Evolutionary conservation across 2,113 vertebrate genomes (phyloP).

Genomic region (Cervus canadensis): DNA sequence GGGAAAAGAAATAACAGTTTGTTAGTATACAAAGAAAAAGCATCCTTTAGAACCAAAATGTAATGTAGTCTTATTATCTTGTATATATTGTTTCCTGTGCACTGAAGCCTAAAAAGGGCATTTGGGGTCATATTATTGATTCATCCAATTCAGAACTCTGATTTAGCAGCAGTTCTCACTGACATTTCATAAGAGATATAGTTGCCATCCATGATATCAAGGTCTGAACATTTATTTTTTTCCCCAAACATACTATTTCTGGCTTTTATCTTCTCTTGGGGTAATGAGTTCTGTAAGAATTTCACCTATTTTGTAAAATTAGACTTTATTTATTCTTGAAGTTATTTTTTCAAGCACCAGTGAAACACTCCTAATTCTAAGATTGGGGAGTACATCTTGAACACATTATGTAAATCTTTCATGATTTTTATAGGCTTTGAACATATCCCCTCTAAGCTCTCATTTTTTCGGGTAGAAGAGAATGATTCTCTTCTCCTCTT

Average conservation of each 20-base stretch:
- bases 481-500: not conserved
- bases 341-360: not conserved
- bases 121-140: not conserved
- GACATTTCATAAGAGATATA: not conserved
- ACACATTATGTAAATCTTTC: not conserved
- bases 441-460: not conserved
- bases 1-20: not conserved
- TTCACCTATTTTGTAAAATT: not conserved
- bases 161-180: not conserved
- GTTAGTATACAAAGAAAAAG: not conserved
- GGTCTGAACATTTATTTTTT: not conserved
- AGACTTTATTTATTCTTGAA: conserved; percentile 5
- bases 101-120: not conserved
- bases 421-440: not conserved
- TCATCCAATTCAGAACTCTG: not conserved
- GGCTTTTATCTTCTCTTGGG: not conserved
- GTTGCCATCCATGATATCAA: not conserved
- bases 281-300: not conserved
- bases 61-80: not conserved
- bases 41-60: not conserved
- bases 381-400: not conserved
- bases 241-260: not conserved
- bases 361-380: not conserved
- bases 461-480: not conserved
- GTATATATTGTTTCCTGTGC: not conserved